Base-by-base conservation (phyloP, 2,797 vertebrate genomes). In the Chrysolophus pictus region DNA sequence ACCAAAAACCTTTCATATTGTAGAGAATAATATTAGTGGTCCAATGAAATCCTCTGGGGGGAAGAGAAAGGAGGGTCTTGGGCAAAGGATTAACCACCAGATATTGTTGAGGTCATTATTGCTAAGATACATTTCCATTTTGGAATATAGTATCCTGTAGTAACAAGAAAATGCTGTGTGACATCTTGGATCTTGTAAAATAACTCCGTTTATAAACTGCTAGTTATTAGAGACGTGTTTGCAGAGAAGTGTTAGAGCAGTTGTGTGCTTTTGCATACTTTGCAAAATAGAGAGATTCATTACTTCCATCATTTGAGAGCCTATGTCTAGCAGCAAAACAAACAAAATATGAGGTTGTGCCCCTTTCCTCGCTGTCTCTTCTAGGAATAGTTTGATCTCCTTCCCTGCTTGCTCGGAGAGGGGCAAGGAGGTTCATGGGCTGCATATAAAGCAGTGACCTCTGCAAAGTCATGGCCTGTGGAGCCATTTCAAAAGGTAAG, bases 401-500 rank as follows among this genome's bases (percentile, higher is more conserved):
- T 82, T 79, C 35, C 28, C 33, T 58, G 18, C 87, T 88, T 72
- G 37, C 65, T 88, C 37, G 39, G n/a, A 91, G 24, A 16, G 7
- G 5, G 8, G 13, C 6, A 76, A 70, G 41, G 49, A 93, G 62
- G 76, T 68, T 84, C 79, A 68, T 37, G 26, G 0, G 0, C 51
- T 85, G 82, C 63, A 35, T 78, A 69, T 67, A 80, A 91, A 94
- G 18, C 63, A 87, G 42, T 86, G 91, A 91, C 87, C 79, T 91
- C 83, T 94, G 56, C 39, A 88, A 86, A 88, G 68, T 58, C 29
- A 13, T 68, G 79, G 67, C 70, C 89, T 82, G 10, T 71, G 37
- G 31, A 88, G 22, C 63, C 53, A 53, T 86, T 91, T 86, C 41
- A 84, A 79, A 94, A 91, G 87, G 84, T 71, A 94, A 84, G 87